A percentile compares a stretch with the other conserved stretches of the same genome.
These are phyloP conservation scores for Aplysia californica DNA, from an alignment of 1,140 invertebrate species.

Conservation along the genomic window DNA sequence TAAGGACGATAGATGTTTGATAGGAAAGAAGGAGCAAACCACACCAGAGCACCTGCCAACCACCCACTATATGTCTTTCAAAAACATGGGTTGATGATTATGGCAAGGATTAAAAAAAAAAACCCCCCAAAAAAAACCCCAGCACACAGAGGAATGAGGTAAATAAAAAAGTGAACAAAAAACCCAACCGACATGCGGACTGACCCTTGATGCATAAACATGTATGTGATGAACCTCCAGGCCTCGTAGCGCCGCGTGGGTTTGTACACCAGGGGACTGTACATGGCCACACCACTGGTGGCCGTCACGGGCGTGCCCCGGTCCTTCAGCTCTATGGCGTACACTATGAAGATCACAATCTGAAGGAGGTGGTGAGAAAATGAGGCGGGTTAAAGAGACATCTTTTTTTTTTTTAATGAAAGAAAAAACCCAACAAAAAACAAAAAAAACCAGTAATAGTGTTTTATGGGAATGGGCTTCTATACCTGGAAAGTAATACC, in stretches of 20 bases:
- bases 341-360: conserved; percentile 69
- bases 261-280: conserved; percentile 85
- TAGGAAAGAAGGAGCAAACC: too few species aligned
- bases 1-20: too few species aligned
- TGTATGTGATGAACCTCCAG: conserved; percentile 92
- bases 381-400: background rate
- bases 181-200: too few species aligned
- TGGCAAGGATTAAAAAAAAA: too few species aligned
- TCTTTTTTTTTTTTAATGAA: background rate
- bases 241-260: conserved; percentile 87
- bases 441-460: background rate
- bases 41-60: too few species aligned
- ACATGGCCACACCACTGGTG: conserved; percentile 55
- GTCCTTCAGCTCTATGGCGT: conserved; percentile 63
- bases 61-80: too few species aligned
- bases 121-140: too few species aligned
- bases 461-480: background rate
- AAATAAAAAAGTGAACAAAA: too few species aligned
- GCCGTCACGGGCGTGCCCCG: conserved; percentile 48
- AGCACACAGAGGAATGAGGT: too few species aligned
- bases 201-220: conserved; percentile 95
- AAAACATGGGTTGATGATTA: too few species aligned
- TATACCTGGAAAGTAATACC: background rate
- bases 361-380: conserved; percentile 37
- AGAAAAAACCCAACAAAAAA: background rate